phyloP scores from a whole-genome alignment of 1,140 invertebrate species.

The Aphis gossypii region DNA sequence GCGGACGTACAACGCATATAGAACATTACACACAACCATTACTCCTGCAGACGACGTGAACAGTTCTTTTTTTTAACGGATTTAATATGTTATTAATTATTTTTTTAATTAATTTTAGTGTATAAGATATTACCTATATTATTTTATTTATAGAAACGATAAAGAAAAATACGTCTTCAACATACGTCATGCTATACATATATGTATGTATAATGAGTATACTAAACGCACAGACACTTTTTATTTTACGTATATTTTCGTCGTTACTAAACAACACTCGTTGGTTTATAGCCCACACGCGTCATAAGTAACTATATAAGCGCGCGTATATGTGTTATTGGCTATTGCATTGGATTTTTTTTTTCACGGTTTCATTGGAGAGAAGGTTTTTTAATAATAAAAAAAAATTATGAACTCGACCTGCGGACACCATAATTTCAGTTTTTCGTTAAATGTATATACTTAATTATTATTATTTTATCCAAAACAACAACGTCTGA shows the following conservation, averaged over 20 bases:
- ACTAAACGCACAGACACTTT: background rate
- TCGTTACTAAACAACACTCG: background rate
- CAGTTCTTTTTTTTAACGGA: background rate
- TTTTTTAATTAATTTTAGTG: slow-evolving; percentile 30
- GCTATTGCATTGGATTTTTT: background rate
- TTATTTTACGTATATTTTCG: background rate
- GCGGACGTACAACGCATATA: background rate
- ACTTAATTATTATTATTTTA: slow-evolving; percentile 16
- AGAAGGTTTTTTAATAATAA: background rate
- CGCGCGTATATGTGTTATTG: background rate
- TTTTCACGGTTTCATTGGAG: background rate
- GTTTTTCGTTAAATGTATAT: background rate
- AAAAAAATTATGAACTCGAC: background rate
- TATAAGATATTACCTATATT: slow-evolving; percentile 4
- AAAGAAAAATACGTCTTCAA: background rate
- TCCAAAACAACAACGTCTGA: background rate
- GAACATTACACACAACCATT: background rate
- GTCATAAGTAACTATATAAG: slow-evolving; percentile 21
- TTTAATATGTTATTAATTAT: slow-evolving; percentile 33
- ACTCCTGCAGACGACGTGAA: background rate
- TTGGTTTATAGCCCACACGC: slow-evolving; percentile 12
- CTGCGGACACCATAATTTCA: background rate
- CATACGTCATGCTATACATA: background rate
- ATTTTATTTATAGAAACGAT: slow-evolving; percentile 7
- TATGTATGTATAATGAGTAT: background rate